Conservation (phyloP, 2,113 vertebrate species). For the Rhabdomys dilectus region DNA sequence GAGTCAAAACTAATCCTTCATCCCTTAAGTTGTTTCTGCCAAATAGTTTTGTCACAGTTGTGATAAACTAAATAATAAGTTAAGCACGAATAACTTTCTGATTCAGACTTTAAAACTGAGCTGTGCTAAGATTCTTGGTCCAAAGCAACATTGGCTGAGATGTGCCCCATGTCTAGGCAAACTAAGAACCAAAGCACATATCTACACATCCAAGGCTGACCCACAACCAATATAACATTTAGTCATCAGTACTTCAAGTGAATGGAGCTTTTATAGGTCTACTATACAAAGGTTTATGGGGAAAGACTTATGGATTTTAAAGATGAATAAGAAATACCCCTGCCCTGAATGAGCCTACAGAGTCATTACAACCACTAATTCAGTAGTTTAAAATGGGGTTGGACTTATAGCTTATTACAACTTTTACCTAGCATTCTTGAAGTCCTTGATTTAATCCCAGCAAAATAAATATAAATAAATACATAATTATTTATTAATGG, state of each 20-base stretch:
- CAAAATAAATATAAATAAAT: neutral
- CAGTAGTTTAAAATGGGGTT: neutral
- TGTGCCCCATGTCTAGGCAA: rapidly evolving
- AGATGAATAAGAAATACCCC: neutral
- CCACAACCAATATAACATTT: rapidly evolving
- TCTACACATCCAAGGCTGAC: too few species aligned
- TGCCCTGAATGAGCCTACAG: neutral
- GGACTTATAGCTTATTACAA: neutral
- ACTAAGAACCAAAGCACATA: neutral
- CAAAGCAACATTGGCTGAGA: rapidly evolving
- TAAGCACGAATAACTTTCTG: neutral
- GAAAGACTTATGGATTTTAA: neutral
- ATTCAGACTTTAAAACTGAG: neutral
- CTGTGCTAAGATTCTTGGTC: neutral
- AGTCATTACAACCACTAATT: neutral
- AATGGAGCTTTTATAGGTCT: neutral
- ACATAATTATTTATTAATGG: neutral
- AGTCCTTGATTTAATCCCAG: neutral
- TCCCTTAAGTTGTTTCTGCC: neutral
- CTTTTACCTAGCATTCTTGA: neutral
- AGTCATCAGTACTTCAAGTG: neutral
- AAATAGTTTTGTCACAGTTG: neutral
- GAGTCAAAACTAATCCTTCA: neutral
- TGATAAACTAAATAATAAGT: neutral
- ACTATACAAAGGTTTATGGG: neutral